These are phyloP conservation scores for Oryzias javanicus DNA, from an alignment of 2,113 vertebrate species.

Conservation along the genomic window DNA sequence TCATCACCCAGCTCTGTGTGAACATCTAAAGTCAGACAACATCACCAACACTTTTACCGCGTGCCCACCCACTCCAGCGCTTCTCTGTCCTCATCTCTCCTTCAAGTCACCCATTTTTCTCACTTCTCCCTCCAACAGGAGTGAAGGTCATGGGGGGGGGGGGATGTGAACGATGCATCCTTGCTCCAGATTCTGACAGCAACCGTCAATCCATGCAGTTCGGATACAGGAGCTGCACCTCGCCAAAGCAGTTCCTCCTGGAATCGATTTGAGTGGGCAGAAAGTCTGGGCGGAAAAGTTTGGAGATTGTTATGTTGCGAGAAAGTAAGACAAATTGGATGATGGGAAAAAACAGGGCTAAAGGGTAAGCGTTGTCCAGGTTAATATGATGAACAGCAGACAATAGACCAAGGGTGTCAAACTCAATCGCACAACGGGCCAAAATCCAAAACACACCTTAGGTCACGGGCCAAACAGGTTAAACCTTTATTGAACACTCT, in stretches of 20 bases:
- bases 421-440: too few relatives aligned
- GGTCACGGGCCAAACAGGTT: too few relatives aligned
- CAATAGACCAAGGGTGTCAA: slow-evolving; percentile 8
- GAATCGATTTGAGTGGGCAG: slow-evolving; percentile 55
- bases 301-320: slow-evolving; percentile 23
- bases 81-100: slow-evolving; percentile 32
- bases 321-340: slow-evolving; percentile 58
- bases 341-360: slow-evolving; percentile 9
- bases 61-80: slow-evolving; percentile 24
- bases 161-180: slow-evolving; percentile 67
- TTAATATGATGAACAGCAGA: slow-evolving; percentile 61
- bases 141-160: slow-evolving; percentile 51
- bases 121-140: slow-evolving; percentile 38
- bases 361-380: slow-evolving; percentile 32
- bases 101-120: slow-evolving; percentile 44
- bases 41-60: slow-evolving; percentile 33
- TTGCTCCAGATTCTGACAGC: slow-evolving; percentile 53
- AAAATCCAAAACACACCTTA: too few relatives aligned
- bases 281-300: slow-evolving; percentile 34
- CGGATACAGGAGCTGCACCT: slow-evolving; percentile 12
- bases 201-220: slow-evolving; percentile 57
- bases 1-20: slow-evolving; percentile 56
- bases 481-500: too few relatives aligned
- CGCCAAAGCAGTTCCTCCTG: slow-evolving; percentile 35
- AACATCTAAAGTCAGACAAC: slow-evolving; percentile 51